phyloP scores from a whole-genome alignment of 1,140 invertebrate species.

The Macrobrachium rosenbergii region DNA sequence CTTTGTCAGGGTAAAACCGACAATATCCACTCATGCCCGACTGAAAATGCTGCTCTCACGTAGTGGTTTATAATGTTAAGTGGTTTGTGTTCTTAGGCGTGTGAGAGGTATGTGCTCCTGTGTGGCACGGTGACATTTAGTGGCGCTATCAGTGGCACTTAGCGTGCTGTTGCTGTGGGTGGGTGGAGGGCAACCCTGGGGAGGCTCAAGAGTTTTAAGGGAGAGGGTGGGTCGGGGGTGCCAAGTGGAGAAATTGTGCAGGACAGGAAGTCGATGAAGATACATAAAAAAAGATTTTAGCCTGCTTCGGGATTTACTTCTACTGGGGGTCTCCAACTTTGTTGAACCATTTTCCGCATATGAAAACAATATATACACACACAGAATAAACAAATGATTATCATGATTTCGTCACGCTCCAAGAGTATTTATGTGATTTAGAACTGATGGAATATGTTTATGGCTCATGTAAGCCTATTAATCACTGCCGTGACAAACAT shows the following conservation, averaged over 20 bases:
- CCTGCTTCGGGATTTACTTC: no score
- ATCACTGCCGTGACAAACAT: constrained; percentile 31
- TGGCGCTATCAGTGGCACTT: constrained; percentile 59
- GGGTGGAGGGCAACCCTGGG: background rate
- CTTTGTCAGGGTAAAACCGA: no score
- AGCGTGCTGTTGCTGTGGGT: constrained; percentile 15
- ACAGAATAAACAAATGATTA: no score
- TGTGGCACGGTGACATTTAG: constrained; percentile 58
- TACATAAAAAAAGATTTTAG: no score
- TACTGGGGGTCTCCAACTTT: no score
- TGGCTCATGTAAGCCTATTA: background rate
- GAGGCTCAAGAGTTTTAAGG: background rate
- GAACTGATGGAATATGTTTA: background rate
- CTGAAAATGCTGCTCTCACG: background rate
- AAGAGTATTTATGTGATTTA: no score
- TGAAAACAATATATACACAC: no score
- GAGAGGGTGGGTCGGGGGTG: background rate
- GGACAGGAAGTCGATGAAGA: no score
- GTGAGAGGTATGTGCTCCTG: constrained; percentile 52
- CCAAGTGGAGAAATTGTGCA: background rate
- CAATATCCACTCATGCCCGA: no score
- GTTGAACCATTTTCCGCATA: no score
- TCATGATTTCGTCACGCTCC: no score
- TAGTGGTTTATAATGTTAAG: constrained; percentile 1
- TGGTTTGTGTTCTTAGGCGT: background rate